Percentiles rank a stretch among this genome's conserved stretches.
These are phyloP conservation scores for Phoebastria nigripes DNA, from an alignment of 2,797 vertebrate genomes.

Conservation along the genomic window DNA sequence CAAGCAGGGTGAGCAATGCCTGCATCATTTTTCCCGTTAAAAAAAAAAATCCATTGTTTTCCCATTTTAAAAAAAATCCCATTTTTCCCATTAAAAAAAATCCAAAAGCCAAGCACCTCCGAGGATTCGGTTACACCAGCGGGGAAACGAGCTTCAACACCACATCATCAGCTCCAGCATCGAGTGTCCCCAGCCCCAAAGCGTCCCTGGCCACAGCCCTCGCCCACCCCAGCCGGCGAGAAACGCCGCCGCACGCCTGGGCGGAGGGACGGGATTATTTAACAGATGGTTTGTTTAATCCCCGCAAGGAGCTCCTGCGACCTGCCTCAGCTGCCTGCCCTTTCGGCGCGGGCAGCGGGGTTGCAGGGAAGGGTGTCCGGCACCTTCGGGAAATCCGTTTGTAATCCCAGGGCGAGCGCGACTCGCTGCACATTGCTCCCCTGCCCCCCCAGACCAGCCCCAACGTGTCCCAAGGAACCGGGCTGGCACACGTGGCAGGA, in stretches of 20 bases:
- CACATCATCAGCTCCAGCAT: fast-evolving
- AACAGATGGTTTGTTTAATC: slow-evolving; percentile 17
- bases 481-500: fast-evolving
- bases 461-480: fast-evolving
- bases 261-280: neutral
- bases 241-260: fast-evolving
- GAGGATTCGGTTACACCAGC: fast-evolving
- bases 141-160: fast-evolving
- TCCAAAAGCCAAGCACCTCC: neutral
- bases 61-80: neutral
- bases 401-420: neutral
- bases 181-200: fast-evolving
- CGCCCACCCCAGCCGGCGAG: fast-evolving
- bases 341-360: neutral
- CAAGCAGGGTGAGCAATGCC: neutral
- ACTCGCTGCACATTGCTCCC: fast-evolving
- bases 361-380: neutral
- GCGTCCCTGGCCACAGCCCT: fast-evolving
- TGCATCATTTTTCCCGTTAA: fast-evolving
- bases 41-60: neutral
- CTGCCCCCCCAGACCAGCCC: neutral
- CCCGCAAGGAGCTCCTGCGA: neutral
- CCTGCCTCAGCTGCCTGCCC: neutral
- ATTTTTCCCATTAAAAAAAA: fast-evolving
- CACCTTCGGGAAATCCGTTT: fast-evolving